Evolutionary conservation across 2,113 vertebrate genomes (phyloP).

Genomic region (Verasper variegatus): DNA sequence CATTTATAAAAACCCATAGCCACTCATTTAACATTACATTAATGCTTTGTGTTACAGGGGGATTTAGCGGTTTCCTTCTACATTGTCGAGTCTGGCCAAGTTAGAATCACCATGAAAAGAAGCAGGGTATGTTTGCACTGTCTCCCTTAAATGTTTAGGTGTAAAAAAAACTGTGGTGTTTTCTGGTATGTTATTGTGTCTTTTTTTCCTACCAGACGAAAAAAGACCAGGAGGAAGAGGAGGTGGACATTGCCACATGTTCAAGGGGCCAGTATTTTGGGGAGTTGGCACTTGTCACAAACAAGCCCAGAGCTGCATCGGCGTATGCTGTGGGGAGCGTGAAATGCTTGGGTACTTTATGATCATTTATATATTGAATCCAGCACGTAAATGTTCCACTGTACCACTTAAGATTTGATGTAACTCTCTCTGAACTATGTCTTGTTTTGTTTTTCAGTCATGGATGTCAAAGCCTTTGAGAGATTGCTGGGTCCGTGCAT

Average conservation of each 20-base stretch:
- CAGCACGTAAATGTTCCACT: background rate
- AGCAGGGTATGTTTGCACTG: conserved; percentile 87
- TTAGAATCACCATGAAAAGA: conserved; percentile 97
- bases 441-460: conserved; percentile 80
- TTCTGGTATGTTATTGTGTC: background rate
- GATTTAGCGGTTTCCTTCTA: conserved; percentile 97
- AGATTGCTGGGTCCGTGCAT: conserved; percentile 98
- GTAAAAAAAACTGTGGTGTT: background rate
- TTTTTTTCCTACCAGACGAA: conserved; percentile 73
- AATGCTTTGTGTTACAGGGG: conserved; percentile 82
- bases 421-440: background rate
- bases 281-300: conserved; percentile 96
- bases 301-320: conserved; percentile 97
- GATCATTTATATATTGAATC: background rate
- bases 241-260: conserved; percentile 93
- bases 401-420: background rate
- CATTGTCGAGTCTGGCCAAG: conserved; percentile 98
- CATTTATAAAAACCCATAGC: background rate
- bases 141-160: background rate
- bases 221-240: conserved; percentile 84
- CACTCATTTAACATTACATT: background rate
- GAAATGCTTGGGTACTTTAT: conserved; percentile 93
- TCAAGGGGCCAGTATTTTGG: conserved; percentile 97
- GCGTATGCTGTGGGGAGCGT: conserved; percentile 95
- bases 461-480: conserved; percentile 98